Conservation (phyloP, 2,113 vertebrate species). For the Sturnira hondurensis region DNA sequence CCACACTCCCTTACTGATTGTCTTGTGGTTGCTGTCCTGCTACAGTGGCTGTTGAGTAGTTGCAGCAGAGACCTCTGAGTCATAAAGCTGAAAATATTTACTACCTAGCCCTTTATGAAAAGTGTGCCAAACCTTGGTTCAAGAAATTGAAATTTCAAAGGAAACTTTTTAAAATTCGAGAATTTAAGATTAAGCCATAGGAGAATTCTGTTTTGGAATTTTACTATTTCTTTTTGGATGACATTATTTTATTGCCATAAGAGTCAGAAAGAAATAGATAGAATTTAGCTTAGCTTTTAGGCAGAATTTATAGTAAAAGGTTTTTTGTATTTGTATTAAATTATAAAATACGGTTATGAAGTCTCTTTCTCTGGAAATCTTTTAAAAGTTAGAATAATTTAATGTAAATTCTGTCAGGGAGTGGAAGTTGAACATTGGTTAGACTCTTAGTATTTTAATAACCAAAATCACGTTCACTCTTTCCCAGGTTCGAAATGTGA, state of each 20-base stretch:
- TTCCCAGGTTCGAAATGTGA: conserved; percentile 95
- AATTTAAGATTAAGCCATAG: neutral
- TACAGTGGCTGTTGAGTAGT: neutral
- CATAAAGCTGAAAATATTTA: conserved; percentile 4
- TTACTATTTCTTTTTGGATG: conserved; percentile 28
- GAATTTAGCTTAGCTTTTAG: conserved; percentile 16
- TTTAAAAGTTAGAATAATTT: conserved; percentile 20
- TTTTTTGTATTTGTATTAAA: conserved; percentile 35
- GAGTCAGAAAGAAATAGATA: neutral
- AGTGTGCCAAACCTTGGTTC: neutral
- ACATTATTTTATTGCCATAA: conserved; percentile 9
- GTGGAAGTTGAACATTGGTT: neutral
- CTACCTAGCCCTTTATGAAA: neutral
- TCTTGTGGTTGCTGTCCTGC: neutral
- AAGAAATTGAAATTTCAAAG: conserved; percentile 1
- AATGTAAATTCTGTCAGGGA: neutral
- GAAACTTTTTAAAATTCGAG: neutral
- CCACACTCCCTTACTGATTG: neutral
- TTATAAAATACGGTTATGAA: neutral
- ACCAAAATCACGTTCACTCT: neutral
- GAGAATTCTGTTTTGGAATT: conserved; percentile 11
- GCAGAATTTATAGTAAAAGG: conserved; percentile 15
- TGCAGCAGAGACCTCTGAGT: neutral
- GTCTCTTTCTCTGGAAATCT: conserved; percentile 12
- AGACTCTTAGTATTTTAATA: conserved; percentile 45